phyloP scores from a whole-genome alignment of 2,797 vertebrate species.

The Eulemur rubriventer region DNA sequence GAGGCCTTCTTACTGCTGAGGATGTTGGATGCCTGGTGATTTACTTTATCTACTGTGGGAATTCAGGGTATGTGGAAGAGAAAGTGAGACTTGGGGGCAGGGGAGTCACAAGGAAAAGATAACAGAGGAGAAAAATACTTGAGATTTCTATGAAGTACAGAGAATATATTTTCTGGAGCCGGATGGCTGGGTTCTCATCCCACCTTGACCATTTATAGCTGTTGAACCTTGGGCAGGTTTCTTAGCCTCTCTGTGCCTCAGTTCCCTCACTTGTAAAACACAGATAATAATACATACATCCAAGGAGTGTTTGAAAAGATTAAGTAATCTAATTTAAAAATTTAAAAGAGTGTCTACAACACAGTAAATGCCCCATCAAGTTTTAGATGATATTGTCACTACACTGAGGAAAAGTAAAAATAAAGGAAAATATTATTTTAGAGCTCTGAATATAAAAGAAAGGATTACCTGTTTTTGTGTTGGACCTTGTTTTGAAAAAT shows the following conservation, averaged over 20 bases:
- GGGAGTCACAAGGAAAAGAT: neutral
- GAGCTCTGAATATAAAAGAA: neutral
- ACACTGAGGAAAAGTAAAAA: neutral
- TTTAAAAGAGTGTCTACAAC: neutral
- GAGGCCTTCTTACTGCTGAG: neutral
- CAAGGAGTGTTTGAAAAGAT: neutral
- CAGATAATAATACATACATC: neutral
- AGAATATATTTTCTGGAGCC: neutral
- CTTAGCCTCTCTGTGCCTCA: neutral
- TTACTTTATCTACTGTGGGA: neutral
- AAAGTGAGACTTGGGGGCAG: neutral
- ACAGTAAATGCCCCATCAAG: neutral
- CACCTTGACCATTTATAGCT: neutral
- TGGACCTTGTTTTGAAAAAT: conserved; percentile 93
- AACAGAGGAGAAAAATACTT: neutral
- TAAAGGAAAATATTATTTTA: neutral
- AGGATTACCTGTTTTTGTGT: conserved; percentile 93
- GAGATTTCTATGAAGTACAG: neutral
- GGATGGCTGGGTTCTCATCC: neutral
- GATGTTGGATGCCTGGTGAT: neutral
- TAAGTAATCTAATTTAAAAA: neutral
- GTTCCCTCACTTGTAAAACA: neutral
- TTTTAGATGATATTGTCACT: neutral
- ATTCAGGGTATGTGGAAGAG: neutral
- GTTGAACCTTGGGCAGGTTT: neutral